phyloP scores from a whole-genome alignment of 1,140 invertebrate genomes.

The Popillia japonica region DNA sequence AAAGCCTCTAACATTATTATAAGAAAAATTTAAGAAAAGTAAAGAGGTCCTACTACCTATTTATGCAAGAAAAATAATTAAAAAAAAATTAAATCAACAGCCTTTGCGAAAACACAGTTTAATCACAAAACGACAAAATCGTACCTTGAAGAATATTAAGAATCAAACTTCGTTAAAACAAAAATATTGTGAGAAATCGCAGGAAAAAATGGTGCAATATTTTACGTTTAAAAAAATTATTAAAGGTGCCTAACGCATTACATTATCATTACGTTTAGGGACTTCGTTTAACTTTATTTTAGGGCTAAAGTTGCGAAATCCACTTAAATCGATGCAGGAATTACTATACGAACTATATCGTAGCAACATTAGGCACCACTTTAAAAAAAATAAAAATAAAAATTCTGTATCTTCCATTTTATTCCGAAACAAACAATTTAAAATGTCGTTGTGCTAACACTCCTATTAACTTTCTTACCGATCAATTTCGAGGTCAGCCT shows the following conservation, averaged over 20 bases:
- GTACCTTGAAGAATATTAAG: not conserved
- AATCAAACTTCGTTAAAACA: too few species aligned
- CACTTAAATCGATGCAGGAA: not conserved
- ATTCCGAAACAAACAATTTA: slow-evolving; percentile 48
- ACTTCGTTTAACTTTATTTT: not conserved
- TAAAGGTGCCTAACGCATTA: not conserved
- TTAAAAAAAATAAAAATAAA: too few species aligned
- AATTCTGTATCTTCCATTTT: too few species aligned
- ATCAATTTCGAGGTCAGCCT: slow-evolving; percentile 62
- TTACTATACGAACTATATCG: not conserved
- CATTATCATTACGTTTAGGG: too few species aligned
- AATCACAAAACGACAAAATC: slow-evolving; percentile 1
- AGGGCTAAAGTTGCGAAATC: not conserved
- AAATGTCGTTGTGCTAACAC: slow-evolving; percentile 67
- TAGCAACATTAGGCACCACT: too few species aligned
- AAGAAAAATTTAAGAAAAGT: too few species aligned
- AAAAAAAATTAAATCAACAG: slow-evolving; percentile 27
- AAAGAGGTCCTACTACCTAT: not conserved
- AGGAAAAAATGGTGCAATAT: not conserved
- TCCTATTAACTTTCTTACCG: slow-evolving; percentile 70
- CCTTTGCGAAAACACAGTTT: slow-evolving; percentile 26
- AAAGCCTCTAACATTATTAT: too few species aligned
- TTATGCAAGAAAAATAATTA: not conserved
- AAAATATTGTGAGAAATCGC: not conserved
- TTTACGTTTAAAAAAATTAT: not conserved